These are phyloP conservation scores for Alosa alosa DNA, from an alignment of 2,113 vertebrate genomes.

Conservation along the genomic window DNA sequence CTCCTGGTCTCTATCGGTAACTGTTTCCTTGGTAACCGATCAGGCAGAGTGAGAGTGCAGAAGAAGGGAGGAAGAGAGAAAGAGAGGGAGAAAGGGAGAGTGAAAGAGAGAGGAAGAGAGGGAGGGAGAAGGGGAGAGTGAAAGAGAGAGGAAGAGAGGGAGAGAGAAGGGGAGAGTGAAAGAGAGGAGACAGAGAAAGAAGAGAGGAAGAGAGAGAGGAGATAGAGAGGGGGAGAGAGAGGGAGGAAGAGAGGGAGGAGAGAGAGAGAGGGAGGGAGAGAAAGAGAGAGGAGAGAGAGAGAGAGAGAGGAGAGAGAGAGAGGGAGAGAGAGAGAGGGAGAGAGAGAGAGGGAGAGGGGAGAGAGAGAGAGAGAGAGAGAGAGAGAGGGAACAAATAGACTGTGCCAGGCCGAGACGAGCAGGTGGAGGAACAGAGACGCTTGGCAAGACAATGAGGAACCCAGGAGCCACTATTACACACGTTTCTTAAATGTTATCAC, in stretches of 20 bases:
- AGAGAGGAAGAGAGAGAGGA: background rate
- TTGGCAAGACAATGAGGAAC: background rate
- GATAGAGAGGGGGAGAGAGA: background rate
- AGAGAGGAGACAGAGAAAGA: too few relatives aligned
- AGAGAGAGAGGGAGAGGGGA: constrained; percentile 33
- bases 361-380: background rate
- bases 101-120: background rate
- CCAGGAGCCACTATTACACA: background rate
- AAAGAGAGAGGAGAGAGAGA: constrained; percentile 30
- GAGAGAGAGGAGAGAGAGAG: background rate
- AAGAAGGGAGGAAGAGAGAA: background rate
- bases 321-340: too few relatives aligned
- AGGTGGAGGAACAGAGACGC: background rate
- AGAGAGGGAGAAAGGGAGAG: background rate
- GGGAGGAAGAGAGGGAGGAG: too few relatives aligned
- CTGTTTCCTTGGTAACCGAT: constrained; percentile 72
- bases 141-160: background rate
- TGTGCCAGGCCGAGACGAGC: background rate
- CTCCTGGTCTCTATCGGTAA: constrained; percentile 67
- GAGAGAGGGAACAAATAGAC: background rate
- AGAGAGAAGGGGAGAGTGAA: background rate
- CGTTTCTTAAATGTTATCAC: too few relatives aligned
- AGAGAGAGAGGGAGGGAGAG: background rate
- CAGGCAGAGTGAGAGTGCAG: constrained; percentile 54
- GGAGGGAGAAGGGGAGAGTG: background rate